Base-by-base conservation (phyloP, 2,797 vertebrate genomes). In the Cyclura pinguis region DNA sequence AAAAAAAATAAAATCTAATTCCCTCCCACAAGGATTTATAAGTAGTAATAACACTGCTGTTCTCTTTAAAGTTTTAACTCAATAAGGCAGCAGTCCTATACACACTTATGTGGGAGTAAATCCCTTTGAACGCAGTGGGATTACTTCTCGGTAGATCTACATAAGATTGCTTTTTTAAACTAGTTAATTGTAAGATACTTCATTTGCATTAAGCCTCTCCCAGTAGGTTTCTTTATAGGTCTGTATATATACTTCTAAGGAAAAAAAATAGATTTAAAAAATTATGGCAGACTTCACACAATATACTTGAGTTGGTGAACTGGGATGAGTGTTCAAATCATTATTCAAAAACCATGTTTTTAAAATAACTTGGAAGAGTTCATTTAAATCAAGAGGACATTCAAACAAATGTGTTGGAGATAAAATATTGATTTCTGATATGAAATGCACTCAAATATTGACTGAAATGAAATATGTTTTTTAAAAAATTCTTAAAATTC, bases 261-360 rank as follows among this genome's bases (percentile, higher is more conserved):
- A 89, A 29, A 47, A 42, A 47, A 77, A 2, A 38, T 59, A 90
- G 80, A 80, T 94, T 80, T 87, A 93, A 90, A 91, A 94, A 88
- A 93, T 91, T 38, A 84, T 85, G 93, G 90, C 88, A 93, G 92
- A 92, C 87, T 95, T 95, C 93, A 92, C 80, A 89, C 0, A 0
- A 84, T 86, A 50, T 87, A 81, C 91, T 91, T 88, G 94, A 92
- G 22, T 29, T 50, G 88, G 59, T 80, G 86, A 89, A 93, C 83
- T 16, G 0, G 8, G 84, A 12, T 32, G 9, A 12, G 32, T 69
- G 1, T 69, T 90, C 74, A 84, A 85, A 77, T 6, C 4, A 38
- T 78, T 69, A 18, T 55, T 80, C 16, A 67, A 78, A 69, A 67
- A 13, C 47, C n/a, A 67, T 42, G 14, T 67, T 59, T 55, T 27